Base-by-base conservation (phyloP, 2,113 vertebrate genomes). In the Acinonyx jubatus region DNA sequence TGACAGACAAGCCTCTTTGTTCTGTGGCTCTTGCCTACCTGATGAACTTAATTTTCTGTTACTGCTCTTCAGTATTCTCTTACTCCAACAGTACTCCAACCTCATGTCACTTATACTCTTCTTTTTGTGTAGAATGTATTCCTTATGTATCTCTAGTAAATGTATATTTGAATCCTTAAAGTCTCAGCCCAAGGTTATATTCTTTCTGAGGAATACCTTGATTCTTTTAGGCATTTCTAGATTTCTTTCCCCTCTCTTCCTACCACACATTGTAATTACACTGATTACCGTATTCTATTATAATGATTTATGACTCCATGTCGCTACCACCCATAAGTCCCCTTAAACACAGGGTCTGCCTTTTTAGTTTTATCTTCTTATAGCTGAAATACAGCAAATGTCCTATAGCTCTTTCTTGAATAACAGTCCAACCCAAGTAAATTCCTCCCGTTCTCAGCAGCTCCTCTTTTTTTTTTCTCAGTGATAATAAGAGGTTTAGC, bases 381-480 rank as follows among this genome's bases (percentile, higher is more conserved):
- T 38, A 90, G 19, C 74, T 92, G 61, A 90, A 94, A 57, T 82
- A 38, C 2, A 96, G 79, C 74, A 91, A 93, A 93, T 91, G 25
- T 27, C 82, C 36, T 82, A 48, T 55, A 79, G 87, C 55, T 74
- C 73, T 90, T 45, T 82, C 21, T 83, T 71, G 52, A 80, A 61
- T 61, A 81, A 80, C 48, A 69, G 15, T 86, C 33, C 36, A 48
- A 92, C 86, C 38, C 79, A 10, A 95, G 19, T 7, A 68, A 93
- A 93, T 79, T 41, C 2, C 7, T 92, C 38, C 89, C 61, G 74
- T 31, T 79, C 5, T 74, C 12, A 90, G 31, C 4, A 87, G 19
- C 27, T 61, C 21, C 33, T 92, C n/a, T 95, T 21, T 45, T 55
- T 74, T 55, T 55, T 55, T 55, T 55, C 19, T 19, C 68, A 33